Evolutionary conservation across 2,888 invertebrate species (phyloP).

Genomic region (Agrypnus murinus): DNA sequence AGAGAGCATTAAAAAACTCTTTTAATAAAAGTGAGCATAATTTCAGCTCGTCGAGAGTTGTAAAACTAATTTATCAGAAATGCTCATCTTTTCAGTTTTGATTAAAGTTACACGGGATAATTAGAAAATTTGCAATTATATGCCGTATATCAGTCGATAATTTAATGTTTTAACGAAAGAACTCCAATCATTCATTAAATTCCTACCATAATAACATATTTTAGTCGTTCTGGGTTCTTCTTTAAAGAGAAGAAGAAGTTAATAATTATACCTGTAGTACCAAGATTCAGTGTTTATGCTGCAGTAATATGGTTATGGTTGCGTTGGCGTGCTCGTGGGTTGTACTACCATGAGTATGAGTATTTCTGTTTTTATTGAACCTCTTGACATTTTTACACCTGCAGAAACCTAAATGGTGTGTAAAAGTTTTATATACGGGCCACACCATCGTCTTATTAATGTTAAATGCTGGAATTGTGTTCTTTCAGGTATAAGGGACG

Average conservation of each 20-base stretch:
- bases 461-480: too few relatives aligned
- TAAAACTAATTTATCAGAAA: slow-evolving; percentile 1
- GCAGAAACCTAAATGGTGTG: slow-evolving; percentile 20
- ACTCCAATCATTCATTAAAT: slow-evolving; percentile 19
- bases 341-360: slow-evolving; percentile 24
- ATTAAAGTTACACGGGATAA: slow-evolving; percentile 14
- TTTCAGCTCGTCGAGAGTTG: slow-evolving; percentile 1
- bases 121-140: slow-evolving; percentile 39
- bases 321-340: slow-evolving; percentile 41
- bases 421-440: slow-evolving; percentile 12
- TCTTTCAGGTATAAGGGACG: too few relatives aligned
- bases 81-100: neutral
- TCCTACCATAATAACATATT: slow-evolving; percentile 32
- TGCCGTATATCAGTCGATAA: slow-evolving; percentile 31
- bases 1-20: neutral
- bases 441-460: neutral
- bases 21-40: slow-evolving; percentile 2
- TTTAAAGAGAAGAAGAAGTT: too few relatives aligned
- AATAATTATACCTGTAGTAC: slow-evolving; percentile 41
- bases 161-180: slow-evolving; percentile 14
- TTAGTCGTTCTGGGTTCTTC: slow-evolving; percentile 14
- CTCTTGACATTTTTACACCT: slow-evolving; percentile 32
- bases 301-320: slow-evolving; percentile 36
- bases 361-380: slow-evolving; percentile 22
- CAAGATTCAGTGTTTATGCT: slow-evolving; percentile 27